phyloP scores from a whole-genome alignment of 2,888 invertebrate genomes.

The Neoitamus cyanurus region DNA sequence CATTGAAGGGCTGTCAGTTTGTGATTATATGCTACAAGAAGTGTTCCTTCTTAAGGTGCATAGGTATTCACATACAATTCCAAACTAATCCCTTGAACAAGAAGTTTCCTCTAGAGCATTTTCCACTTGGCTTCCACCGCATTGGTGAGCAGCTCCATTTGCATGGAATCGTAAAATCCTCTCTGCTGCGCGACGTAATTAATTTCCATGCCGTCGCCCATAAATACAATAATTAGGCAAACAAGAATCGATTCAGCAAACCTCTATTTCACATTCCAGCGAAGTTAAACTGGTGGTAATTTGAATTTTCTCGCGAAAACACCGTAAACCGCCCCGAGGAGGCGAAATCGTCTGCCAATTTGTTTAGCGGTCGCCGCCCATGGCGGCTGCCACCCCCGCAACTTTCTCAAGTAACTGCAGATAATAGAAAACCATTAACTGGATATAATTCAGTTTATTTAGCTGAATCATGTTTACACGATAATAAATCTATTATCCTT shows the following conservation, averaged over 20 bases:
- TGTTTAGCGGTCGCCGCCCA: neutral
- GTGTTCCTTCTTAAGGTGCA: too few relatives aligned
- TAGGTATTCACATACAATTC: too few relatives aligned
- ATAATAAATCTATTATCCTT: constrained; percentile 54
- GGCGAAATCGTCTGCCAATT: neutral
- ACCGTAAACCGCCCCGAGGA: neutral
- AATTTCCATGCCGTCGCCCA: neutral
- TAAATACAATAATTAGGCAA: constrained; percentile 25
- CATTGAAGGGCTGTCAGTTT: too few relatives aligned
- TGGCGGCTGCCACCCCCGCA: neutral
- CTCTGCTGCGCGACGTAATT: neutral
- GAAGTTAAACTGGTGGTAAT: neutral
- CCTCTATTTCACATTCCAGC: neutral
- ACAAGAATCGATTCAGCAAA: neutral
- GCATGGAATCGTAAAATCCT: neutral
- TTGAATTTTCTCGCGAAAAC: constrained; percentile 18
- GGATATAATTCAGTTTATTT: constrained; percentile 53
- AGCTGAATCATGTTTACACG: constrained; percentile 54
- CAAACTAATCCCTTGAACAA: neutral
- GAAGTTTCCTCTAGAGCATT: neutral
- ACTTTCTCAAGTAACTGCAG: constrained; percentile 19
- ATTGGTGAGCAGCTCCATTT: neutral
- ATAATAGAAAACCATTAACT: constrained; percentile 54
- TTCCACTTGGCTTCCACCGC: neutral
- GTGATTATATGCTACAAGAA: too few relatives aligned